A percentile compares a stretch with the other conserved stretches of the same genome.
Conservation (phyloP, 2,888 invertebrate species). For the Tromatobia lineatoria region DNA sequence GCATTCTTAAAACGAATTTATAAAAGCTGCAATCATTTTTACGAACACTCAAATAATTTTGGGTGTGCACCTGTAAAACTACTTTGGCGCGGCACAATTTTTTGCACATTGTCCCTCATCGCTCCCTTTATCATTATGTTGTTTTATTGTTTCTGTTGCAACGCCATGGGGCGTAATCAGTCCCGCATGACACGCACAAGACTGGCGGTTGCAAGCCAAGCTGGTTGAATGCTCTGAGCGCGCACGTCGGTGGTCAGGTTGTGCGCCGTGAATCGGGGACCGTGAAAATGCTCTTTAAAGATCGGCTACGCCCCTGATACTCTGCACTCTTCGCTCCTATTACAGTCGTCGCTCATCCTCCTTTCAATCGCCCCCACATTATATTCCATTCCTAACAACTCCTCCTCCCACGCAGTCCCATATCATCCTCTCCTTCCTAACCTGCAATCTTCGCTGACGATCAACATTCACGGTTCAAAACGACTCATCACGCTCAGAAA, state of each 20-base stretch:
- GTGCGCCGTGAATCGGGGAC: conserved; percentile 60
- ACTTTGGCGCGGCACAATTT: background rate
- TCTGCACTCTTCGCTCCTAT: conserved; percentile 44
- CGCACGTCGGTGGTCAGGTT: conserved; percentile 55
- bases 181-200: conserved; percentile 68
- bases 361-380: conserved; percentile 27
- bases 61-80: background rate
- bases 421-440: background rate
- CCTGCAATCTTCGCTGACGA: conserved; percentile 21
- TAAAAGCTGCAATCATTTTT: background rate
- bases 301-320: conserved; percentile 54
- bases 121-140: conserved; percentile 7
- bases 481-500: conserved; percentile 25
- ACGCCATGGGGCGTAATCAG: conserved; percentile 57
- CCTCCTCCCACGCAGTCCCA: background rate
- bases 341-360: conserved; percentile 14
- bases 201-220: conserved; percentile 43
- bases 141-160: conserved; percentile 37
- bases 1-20: background rate
- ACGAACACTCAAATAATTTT: background rate
- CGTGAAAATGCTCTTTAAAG: conserved; percentile 72
- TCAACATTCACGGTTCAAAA: conserved; percentile 11
- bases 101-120: background rate
- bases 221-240: conserved; percentile 50
- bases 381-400: conserved; percentile 10